Conservation (phyloP, 2,888 invertebrate species). For the Lapara coniferarum region DNA sequence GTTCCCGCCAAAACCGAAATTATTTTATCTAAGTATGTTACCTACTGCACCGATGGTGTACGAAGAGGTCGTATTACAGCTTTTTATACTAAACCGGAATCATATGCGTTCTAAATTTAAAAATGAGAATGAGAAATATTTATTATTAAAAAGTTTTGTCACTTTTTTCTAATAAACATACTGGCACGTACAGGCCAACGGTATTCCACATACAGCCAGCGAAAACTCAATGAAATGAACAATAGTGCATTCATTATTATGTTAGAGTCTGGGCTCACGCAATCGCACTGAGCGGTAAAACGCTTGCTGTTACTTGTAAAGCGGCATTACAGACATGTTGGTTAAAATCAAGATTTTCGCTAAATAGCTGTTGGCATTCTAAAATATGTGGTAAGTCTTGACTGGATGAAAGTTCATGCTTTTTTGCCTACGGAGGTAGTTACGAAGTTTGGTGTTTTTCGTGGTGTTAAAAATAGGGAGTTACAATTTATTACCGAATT, state of each 20-base stretch:
- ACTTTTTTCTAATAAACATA: neutral
- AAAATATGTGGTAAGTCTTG: slow-evolving; percentile 1
- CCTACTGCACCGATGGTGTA: too few species aligned
- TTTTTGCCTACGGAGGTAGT: neutral
- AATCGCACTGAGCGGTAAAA: slow-evolving; percentile 35
- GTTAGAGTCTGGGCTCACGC: slow-evolving; percentile 34
- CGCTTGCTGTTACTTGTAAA: slow-evolving; percentile 27
- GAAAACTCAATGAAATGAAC: slow-evolving; percentile 43
- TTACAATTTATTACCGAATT: too few species aligned
- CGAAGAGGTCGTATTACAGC: too few species aligned
- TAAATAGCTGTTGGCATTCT: slow-evolving; percentile 21
- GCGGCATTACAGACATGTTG: slow-evolving; percentile 25
- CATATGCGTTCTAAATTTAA: too few species aligned
- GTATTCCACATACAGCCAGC: slow-evolving; percentile 26
- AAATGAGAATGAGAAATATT: too few species aligned
- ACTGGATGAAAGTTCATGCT: slow-evolving; percentile 4
- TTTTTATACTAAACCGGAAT: too few species aligned
- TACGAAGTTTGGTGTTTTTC: neutral
- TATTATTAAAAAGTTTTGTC: neutral
- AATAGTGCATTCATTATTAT: slow-evolving; percentile 57
- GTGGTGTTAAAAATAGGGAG: neutral
- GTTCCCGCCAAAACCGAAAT: too few species aligned
- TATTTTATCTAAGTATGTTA: too few species aligned
- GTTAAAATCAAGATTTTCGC: slow-evolving; percentile 25
- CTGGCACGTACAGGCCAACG: slow-evolving; percentile 27